Conservation (phyloP, 2,888 invertebrate species). For the Petrophora chlorosata region DNA sequence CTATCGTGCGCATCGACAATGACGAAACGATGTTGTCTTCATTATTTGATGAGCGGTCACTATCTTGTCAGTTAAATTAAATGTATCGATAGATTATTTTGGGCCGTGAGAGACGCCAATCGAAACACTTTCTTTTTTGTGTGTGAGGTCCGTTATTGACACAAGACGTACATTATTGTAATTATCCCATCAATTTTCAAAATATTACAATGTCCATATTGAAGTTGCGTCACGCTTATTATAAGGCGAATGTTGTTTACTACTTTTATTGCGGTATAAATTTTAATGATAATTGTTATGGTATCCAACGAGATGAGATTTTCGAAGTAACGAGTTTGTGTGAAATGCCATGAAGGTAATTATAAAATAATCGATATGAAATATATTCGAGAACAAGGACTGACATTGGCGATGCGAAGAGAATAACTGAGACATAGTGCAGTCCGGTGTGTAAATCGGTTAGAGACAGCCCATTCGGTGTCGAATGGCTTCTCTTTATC, state of each 20-base stretch:
- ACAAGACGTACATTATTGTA: slow-evolving; percentile 60
- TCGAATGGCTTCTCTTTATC: slow-evolving; percentile 56
- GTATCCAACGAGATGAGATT: slow-evolving; percentile 32
- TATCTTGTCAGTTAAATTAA: slow-evolving; percentile 83
- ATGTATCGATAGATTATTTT: slow-evolving; percentile 83
- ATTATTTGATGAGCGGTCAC: slow-evolving; percentile 83
- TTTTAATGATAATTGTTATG: slow-evolving; percentile 41
- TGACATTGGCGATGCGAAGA: slow-evolving; percentile 44
- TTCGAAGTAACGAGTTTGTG: slow-evolving; percentile 38
- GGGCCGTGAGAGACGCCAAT: slow-evolving; percentile 78
- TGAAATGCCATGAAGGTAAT: slow-evolving; percentile 35
- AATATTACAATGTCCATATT: slow-evolving; percentile 43
- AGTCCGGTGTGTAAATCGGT: slow-evolving; percentile 64
- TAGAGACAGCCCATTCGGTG: slow-evolving; percentile 69
- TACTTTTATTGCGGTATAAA: slow-evolving; percentile 36
- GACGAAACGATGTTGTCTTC: slow-evolving; percentile 84
- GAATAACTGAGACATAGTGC: slow-evolving; percentile 55
- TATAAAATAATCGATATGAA: slow-evolving; percentile 28
- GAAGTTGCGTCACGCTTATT: slow-evolving; percentile 42
- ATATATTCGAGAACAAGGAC: slow-evolving; percentile 23
- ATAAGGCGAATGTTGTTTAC: slow-evolving; percentile 22
- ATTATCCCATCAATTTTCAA: slow-evolving; percentile 59
- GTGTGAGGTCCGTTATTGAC: slow-evolving; percentile 72
- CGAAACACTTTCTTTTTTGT: slow-evolving; percentile 71
- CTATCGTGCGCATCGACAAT: slow-evolving; percentile 83